These are phyloP conservation scores for Portevinia maculata DNA, from an alignment of 2,888 invertebrate genomes.

Conservation along the genomic window DNA sequence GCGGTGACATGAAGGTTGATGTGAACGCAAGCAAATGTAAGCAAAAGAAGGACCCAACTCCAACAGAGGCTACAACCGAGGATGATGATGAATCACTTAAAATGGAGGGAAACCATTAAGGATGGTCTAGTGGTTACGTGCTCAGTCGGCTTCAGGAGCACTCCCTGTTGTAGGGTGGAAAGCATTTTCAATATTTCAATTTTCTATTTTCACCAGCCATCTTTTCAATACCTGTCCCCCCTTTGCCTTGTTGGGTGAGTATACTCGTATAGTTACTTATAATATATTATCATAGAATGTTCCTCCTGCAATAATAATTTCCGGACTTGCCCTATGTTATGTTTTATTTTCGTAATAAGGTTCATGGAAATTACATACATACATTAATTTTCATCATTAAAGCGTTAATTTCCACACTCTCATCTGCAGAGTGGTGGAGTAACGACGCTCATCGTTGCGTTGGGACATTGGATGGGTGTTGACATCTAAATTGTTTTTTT, in stretches of 20 bases:
- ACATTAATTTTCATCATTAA: slow-evolving; percentile 78
- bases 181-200: slow-evolving; percentile 68
- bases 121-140: slow-evolving; percentile 71
- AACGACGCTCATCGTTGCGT: slow-evolving; percentile 15
- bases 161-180: slow-evolving; percentile 15
- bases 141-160: slow-evolving; percentile 39
- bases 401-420: slow-evolving; percentile 78
- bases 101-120: slow-evolving; percentile 65
- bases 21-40: neutral
- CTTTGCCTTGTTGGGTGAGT: neutral
- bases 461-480: slow-evolving; percentile 8
- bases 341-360: slow-evolving; percentile 63
- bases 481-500: slow-evolving; percentile 52
- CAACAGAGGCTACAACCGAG: slow-evolving; percentile 46
- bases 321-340: slow-evolving; percentile 53
- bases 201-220: slow-evolving; percentile 59
- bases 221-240: slow-evolving; percentile 28
- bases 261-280: neutral
- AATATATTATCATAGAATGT: slow-evolving; percentile 39
- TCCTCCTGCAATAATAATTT: slow-evolving; percentile 64
- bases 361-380: slow-evolving; percentile 57
- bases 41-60: slow-evolving; percentile 39
- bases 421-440: slow-evolving; percentile 14
- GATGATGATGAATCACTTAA: slow-evolving; percentile 73
- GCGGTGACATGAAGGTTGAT: slow-evolving; percentile 62